These are phyloP conservation scores for Heliconius congener DNA, from an alignment of 1,140 invertebrate species.

Conservation along the genomic window DNA sequence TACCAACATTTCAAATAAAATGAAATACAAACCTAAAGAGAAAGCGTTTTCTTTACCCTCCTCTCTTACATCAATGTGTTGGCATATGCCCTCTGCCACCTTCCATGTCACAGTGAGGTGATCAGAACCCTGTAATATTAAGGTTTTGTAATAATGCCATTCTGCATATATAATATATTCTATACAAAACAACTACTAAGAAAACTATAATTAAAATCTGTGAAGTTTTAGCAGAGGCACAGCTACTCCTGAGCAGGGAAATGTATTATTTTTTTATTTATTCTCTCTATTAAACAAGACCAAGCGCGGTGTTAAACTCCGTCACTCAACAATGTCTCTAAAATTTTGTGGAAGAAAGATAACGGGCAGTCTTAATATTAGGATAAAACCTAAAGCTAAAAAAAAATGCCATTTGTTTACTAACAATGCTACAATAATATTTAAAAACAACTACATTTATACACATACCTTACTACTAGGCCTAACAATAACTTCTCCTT, in stretches of 20 bases:
- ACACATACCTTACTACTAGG: slow-evolving; percentile 94
- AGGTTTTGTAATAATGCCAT: slow-evolving; percentile 21
- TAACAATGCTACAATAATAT: background rate
- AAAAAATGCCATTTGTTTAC: background rate
- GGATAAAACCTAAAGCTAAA: too few relatives aligned
- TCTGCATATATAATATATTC: background rate
- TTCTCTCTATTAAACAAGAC: too few relatives aligned
- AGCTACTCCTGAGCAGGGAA: too few relatives aligned
- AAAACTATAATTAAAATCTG: slow-evolving; percentile 28
- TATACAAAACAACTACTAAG: background rate
- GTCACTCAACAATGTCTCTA: too few relatives aligned
- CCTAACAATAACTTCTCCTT: slow-evolving; percentile 97
- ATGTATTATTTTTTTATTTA: too few relatives aligned
- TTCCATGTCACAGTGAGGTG: slow-evolving; percentile 99
- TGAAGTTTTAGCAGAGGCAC: background rate
- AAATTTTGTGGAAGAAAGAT: too few relatives aligned
- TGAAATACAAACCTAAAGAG: slow-evolving; percentile 88
- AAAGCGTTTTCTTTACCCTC: slow-evolving; percentile 98
- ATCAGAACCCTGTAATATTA: slow-evolving; percentile 87
- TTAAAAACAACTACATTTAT: background rate
- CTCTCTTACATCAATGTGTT: slow-evolving; percentile 97
- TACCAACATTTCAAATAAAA: background rate
- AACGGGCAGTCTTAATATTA: too few relatives aligned
- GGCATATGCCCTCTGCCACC: slow-evolving; percentile 95
- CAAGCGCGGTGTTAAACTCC: too few relatives aligned